A percentile compares a stretch with the other conserved stretches of the same genome.
These are phyloP conservation scores for Acleris sparsana DNA, from an alignment of 2,888 invertebrate genomes.

Conservation along the genomic window DNA sequence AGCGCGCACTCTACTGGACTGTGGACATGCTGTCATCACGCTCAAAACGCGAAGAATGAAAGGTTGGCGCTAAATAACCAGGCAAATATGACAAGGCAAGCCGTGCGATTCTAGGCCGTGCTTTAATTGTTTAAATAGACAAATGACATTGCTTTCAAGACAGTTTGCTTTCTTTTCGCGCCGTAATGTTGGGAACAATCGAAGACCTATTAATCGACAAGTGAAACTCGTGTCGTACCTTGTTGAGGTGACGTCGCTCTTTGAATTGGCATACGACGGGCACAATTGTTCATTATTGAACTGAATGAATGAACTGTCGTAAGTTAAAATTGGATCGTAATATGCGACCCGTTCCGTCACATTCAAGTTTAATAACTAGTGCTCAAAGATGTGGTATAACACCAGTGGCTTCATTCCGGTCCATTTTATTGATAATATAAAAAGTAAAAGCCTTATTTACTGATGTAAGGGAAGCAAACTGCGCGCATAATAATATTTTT, in stretches of 20 bases:
- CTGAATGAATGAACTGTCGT: conserved; percentile 49
- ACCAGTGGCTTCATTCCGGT: conserved; percentile 22
- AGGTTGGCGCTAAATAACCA: conserved; percentile 47
- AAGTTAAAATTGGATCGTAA: conserved; percentile 16
- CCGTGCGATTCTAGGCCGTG: conserved; percentile 40
- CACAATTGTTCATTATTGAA: conserved; percentile 43
- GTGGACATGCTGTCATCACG: conserved; percentile 50
- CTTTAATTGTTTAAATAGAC: conserved; percentile 40
- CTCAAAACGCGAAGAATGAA: conserved; percentile 50
- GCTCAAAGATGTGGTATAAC: conserved; percentile 17
- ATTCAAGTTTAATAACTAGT: conserved; percentile 15
- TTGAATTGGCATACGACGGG: conserved; percentile 24
- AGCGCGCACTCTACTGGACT: conserved; percentile 17
- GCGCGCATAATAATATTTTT: not conserved
- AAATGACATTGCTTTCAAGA: conserved; percentile 40
- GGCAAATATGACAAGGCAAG: conserved; percentile 48
- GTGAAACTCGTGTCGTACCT: conserved; percentile 29
- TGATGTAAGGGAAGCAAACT: conserved; percentile 9
- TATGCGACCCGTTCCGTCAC: conserved; percentile 3
- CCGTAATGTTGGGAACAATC: conserved; percentile 25
- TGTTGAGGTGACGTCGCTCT: conserved; percentile 25
- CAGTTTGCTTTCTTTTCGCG: conserved; percentile 48
- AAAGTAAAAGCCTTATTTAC: conserved; percentile 15
- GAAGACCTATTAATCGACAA: conserved; percentile 27
- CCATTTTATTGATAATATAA: conserved; percentile 18